Percentiles rank a stretch among this genome's conserved stretches.
phyloP scores from a whole-genome alignment of 2,888 invertebrate genomes.

The Cepaea hortensis region DNA sequence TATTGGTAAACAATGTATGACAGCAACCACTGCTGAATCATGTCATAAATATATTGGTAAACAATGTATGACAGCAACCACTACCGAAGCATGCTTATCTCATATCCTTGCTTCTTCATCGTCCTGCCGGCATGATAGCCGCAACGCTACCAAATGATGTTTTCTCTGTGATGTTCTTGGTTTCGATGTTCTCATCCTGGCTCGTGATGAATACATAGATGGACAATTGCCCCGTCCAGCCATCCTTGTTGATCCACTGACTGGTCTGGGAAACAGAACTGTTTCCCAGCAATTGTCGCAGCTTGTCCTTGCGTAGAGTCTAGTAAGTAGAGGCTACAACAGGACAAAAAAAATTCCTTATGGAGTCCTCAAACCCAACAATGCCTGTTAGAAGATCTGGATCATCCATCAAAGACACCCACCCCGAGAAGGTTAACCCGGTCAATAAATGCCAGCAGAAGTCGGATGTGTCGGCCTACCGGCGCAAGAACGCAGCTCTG shows the following conservation, averaged over 20 bases:
- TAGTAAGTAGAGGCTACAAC: conserved; percentile 98
- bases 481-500: too few relatives aligned
- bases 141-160: conserved; percentile 80
- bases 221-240: conserved; percentile 90
- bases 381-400: conserved; percentile 84
- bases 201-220: conserved; percentile 91
- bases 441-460: too few relatives aligned
- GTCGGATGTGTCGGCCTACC: too few relatives aligned
- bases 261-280: conserved; percentile 91
- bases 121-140: conserved; percentile 67
- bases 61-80: too few relatives aligned
- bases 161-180: conserved; percentile 98
- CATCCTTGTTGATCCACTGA: conserved; percentile 94
- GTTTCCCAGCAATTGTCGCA: conserved; percentile 90
- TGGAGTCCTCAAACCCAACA: conserved; percentile 93
- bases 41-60: too few relatives aligned
- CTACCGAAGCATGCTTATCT: too few relatives aligned
- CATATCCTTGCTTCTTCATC: conserved; percentile 49
- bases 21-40: too few relatives aligned
- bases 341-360: conserved; percentile 86
- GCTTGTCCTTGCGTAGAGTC: conserved; percentile 88
- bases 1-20: too few relatives aligned
- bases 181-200: conserved; percentile 98
- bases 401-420: conserved; percentile 79
- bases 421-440: too few relatives aligned